These are phyloP conservation scores for Lobophora halterata DNA, from an alignment of 2,888 invertebrate genomes.

Conservation along the genomic window DNA sequence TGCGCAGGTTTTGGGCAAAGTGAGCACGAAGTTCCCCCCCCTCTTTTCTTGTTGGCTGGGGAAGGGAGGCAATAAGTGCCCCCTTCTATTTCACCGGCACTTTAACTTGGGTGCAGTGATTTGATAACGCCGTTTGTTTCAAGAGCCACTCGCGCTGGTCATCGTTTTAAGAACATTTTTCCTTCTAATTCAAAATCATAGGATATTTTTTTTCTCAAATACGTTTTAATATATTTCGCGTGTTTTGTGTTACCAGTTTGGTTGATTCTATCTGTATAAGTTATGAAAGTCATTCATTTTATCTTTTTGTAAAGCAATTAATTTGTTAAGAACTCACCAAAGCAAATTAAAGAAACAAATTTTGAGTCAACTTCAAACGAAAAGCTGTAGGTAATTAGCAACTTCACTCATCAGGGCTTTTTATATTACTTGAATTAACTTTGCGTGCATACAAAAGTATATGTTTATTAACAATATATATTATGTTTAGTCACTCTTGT, in stretches of 20 bases:
- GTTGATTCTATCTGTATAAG: too few relatives aligned
- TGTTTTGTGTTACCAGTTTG: too few relatives aligned
- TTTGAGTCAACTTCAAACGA: constrained; percentile 42
- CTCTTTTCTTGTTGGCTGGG: constrained; percentile 28
- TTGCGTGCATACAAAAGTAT: too few relatives aligned
- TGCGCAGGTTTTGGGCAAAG: constrained; percentile 23
- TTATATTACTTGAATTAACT: too few relatives aligned
- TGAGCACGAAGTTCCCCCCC: constrained; percentile 24
- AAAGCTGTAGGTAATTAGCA: constrained; percentile 54
- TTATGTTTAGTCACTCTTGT: too few relatives aligned
- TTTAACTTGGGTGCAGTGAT: constrained; percentile 78
- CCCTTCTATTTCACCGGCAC: constrained; percentile 75
- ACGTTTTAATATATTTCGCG: constrained; percentile 49
- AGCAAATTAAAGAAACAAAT: constrained; percentile 35
- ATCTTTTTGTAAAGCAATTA: constrained; percentile 12
- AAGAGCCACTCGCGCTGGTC: constrained; percentile 62
- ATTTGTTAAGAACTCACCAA: constrained; percentile 14
- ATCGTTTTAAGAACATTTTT: constrained; percentile 60
- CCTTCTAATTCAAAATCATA: constrained; percentile 43
- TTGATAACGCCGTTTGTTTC: constrained; percentile 79
- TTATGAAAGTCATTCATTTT: too few relatives aligned
- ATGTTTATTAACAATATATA: too few relatives aligned
- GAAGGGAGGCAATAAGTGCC: constrained; percentile 66
- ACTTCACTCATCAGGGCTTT: too few relatives aligned
- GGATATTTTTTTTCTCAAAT: constrained; percentile 41